Evolutionary conservation across 2,113 vertebrate genomes (phyloP).

Genomic region (Zootoca vivipara): DNA sequence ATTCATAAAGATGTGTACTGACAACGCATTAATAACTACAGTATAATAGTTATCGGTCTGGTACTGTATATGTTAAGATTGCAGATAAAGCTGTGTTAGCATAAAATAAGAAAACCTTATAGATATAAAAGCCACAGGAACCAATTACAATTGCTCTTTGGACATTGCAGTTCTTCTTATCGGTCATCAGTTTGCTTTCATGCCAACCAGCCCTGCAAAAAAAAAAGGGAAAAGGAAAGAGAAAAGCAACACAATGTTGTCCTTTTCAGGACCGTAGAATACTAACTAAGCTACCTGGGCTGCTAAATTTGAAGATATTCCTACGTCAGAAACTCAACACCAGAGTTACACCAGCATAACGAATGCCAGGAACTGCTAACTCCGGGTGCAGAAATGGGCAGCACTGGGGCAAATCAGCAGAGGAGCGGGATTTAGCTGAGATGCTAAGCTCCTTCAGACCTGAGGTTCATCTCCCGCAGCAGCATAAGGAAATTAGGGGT

Average conservation of each 20-base stretch:
- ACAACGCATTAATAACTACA: constrained; percentile 63
- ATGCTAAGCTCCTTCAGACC: not conserved
- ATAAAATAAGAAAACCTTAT: constrained; percentile 30
- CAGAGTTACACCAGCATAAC: no score
- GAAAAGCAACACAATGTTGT: not conserved
- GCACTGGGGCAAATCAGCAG: not conserved
- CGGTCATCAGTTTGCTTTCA: constrained; percentile 38
- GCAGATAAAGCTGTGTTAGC: constrained; percentile 44
- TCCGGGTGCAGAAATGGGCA: not conserved
- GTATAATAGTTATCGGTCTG: constrained; percentile 63
- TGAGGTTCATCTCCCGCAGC: not conserved
- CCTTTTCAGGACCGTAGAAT: no score
- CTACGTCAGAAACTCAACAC: no score
- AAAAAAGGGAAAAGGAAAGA: not conserved
- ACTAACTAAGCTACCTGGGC: not conserved
- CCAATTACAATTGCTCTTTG: constrained; percentile 30
- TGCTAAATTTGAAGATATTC: not conserved
- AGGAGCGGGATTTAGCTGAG: not conserved
- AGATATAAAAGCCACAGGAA: constrained; percentile 31
- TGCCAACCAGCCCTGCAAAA: constrained; percentile 21
- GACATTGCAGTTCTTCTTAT: constrained; percentile 39
- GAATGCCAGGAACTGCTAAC: not conserved
- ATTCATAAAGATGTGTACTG: constrained; percentile 54
- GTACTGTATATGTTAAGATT: constrained; percentile 57
- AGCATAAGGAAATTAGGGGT: no score